Base-by-base conservation (phyloP, 1,140 invertebrate genomes). In the Episyrphus balteatus region DNA sequence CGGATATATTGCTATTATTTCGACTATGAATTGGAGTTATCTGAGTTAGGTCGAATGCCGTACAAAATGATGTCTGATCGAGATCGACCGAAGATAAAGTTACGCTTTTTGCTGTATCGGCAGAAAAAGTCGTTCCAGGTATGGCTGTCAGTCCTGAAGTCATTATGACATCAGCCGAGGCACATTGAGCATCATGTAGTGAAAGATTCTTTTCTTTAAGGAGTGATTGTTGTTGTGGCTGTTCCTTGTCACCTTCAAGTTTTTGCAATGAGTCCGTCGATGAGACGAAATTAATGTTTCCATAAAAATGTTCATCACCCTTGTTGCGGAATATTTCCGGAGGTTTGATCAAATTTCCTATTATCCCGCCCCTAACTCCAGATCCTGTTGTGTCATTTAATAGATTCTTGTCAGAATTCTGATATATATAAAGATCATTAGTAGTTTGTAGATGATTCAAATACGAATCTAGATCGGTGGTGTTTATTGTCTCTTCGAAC, bases 381-480 rank as follows among this genome's bases (percentile, higher is more conserved):
- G 52, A 52, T 31, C 51, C 51, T 5, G 51, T 53, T 40, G 58
- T 55, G 18, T 53, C 57, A 8, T 55, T 33, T 7, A 62, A n/a
- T 1, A 57, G 52, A 11, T 50, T 52, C 10, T 36, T 56, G 30
- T 45, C 30, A 36, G 46, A 56, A 48, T 50, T 51, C 31, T 53
- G 53, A 46, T 59, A 57, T 9, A 60, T 51, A 30, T 57, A 51
- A 26, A 65, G 42, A 45, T 73, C 70, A 26, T 26, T 26, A 40
- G 69, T 70, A 15, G 73, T 68, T 54, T 79, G 76, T 26, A 83
- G 61, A 48, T 80, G 74, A 53, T 78, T 74, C 30, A 85, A 62
- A 60, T 83, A 83, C 40, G 73, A 74, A 62, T 83, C 80, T 34
- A 84, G 65, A 55, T 83, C 77, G 30, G 77, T 70, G 42, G 73